A percentile compares a stretch with the other conserved stretches of the same genome.
These are phyloP conservation scores for Eucera pruinosa DNA, from an alignment of 2,888 invertebrate species.

Conservation along the genomic window DNA sequence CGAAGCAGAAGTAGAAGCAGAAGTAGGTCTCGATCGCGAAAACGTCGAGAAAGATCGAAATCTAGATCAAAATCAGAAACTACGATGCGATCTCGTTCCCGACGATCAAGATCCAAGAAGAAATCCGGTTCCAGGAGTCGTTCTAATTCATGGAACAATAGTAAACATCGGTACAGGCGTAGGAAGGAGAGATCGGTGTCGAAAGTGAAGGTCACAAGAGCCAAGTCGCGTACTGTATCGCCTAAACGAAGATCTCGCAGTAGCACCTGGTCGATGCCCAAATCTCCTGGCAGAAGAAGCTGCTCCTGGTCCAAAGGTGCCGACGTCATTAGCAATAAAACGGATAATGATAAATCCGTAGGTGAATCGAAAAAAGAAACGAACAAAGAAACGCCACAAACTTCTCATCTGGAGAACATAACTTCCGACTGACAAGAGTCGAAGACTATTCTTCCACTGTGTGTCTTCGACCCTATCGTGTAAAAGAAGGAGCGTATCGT, in stretches of 20 bases:
- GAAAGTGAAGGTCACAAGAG: constrained; percentile 76
- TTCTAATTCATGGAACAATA: constrained; percentile 71
- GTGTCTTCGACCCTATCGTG: constrained; percentile 20
- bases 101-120: constrained; percentile 74
- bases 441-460: constrained; percentile 2
- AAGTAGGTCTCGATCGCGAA: constrained; percentile 61
- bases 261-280: constrained; percentile 88
- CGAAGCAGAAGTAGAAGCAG: constrained; percentile 63
- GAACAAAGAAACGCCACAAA: constrained; percentile 37
- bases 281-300: constrained; percentile 81
- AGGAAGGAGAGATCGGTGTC: constrained; percentile 72
- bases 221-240: constrained; percentile 73
- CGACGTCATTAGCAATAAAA: constrained; percentile 41
- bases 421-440: constrained; percentile 56
- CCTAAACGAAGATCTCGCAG: constrained; percentile 83
- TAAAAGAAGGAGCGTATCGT: constrained; percentile 7
- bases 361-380: constrained; percentile 12
- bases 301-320: constrained; percentile 86
- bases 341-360: constrained; percentile 19
- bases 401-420: constrained; percentile 56
- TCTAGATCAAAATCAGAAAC: constrained; percentile 50
- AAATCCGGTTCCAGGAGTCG: constrained; percentile 67
- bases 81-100: constrained; percentile 46
- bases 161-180: constrained; percentile 64
- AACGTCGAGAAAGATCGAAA: constrained; percentile 64